Base-by-base conservation (phyloP, 2,113 vertebrate genomes). In the Microtus ochrogaster region DNA sequence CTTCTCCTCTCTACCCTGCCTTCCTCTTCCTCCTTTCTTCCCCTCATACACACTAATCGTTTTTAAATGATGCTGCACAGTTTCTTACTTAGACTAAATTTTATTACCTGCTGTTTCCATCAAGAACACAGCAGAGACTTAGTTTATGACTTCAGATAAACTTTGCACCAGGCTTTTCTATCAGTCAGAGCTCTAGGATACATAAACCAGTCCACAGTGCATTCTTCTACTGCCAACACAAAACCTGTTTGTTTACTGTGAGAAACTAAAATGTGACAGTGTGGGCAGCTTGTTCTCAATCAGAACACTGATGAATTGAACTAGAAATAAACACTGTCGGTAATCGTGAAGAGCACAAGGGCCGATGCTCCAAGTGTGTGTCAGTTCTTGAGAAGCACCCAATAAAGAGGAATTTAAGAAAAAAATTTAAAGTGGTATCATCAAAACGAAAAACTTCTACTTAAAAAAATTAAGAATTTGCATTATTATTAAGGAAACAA, bases 391-490 rank as follows among this genome's bases (percentile, higher is more conserved):
- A n/a, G 24, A 4, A 94, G 13, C 28, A 90, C 9, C 22, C 58
- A 90, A 22, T 44, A 89, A 81, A 65, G 10, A 39, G 81, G n/a
- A 82, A n/a, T 24, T 82, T 14, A 68, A 36, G 30, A 94, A 36
- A 66, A 66, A 95, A 81, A 55, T 63, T 66, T 68, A 89, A 87
- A 52, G 36, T 65, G 9, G 13, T 74, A 14, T 88, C 3, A 82
- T 13, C 13, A 72, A 95, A 97, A 90, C 47, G 72, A 58, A 86
- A 92, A 70, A 65, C 6, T 79, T 55, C 28, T 95, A 36, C n/a
- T 92, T 39, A 52, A 92, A 82, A 82, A 74, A 89, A 94, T 33
- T 83, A 83, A 96, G 85, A n/a, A 86, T 21, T 16, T 83, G 41
- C 83, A 5, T 73, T 47, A 88, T 92, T 44, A 83, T 61, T 85